A percentile compares a stretch with the other conserved stretches of the same genome.
Evolutionary conservation across 53 echinoderm and acorn worm species (phyloP).

Genomic region (Paracentrotus lividus): DNA sequence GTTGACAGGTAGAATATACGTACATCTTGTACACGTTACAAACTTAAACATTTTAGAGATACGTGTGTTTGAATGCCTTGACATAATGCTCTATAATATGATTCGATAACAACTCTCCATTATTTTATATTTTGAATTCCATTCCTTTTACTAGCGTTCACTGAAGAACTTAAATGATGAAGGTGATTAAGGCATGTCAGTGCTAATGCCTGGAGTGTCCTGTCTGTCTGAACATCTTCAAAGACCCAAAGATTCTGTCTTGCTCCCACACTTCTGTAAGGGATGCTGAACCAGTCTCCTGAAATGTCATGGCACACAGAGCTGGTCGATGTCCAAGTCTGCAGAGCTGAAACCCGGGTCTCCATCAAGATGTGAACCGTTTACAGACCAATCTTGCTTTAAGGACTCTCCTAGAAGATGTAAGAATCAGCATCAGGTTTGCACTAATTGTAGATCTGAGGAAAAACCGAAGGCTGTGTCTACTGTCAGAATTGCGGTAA

Average conservation of each 20-base stretch:
- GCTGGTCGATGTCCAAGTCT: not conserved
- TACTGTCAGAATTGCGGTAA: not conserved
- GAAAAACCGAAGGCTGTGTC: not conserved
- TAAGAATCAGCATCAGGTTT: not conserved
- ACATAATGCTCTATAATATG: too few species aligned
- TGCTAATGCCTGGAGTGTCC: not conserved
- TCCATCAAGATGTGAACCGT: not conserved
- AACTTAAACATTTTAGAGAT: too few species aligned
- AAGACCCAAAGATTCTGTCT: slow-evolving; percentile 12
- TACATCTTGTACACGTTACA: too few species aligned
- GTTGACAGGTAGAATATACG: too few species aligned
- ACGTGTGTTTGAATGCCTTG: too few species aligned
- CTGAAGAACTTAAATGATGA: too few species aligned
- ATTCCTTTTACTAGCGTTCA: too few species aligned
- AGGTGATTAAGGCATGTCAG: not conserved
- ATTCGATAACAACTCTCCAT: too few species aligned
- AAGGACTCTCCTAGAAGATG: not conserved
- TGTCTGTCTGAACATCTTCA: not conserved
- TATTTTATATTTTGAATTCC: too few species aligned
- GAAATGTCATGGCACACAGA: not conserved
- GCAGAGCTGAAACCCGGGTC: not conserved
- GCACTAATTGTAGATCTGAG: not conserved
- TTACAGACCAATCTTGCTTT: not conserved
- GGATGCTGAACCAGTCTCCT: not conserved
- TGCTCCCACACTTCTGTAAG: slow-evolving; percentile 29